Percentiles rank a stretch among this genome's conserved stretches.
These are phyloP conservation scores for Rhodophaea formosa DNA, from an alignment of 2,888 invertebrate genomes.

Conservation along the genomic window DNA sequence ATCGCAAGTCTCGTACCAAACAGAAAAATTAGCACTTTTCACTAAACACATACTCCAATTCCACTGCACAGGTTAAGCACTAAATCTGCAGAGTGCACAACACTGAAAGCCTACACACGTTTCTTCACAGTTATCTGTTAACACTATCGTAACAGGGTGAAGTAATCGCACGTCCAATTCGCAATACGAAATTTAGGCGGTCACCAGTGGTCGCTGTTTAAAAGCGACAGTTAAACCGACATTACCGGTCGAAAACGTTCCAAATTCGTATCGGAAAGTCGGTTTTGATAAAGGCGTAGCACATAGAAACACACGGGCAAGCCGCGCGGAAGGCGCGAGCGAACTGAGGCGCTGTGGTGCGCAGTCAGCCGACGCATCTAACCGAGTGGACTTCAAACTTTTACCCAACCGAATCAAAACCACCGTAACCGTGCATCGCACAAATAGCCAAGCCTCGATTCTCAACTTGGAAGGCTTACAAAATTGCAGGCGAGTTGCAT, in stretches of 20 bases:
- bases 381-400: slow-evolving; percentile 73
- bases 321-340: slow-evolving; percentile 76
- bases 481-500: slow-evolving; percentile 67
- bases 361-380: slow-evolving; percentile 64
- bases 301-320: slow-evolving; percentile 61
- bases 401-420: slow-evolving; percentile 66
- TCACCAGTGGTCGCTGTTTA: slow-evolving; percentile 57
- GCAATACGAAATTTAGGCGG: slow-evolving; percentile 70
- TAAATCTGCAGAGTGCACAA: slow-evolving; percentile 60
- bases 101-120: slow-evolving; percentile 69
- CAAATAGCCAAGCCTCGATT: slow-evolving; percentile 33
- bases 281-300: slow-evolving; percentile 32
- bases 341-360: slow-evolving; percentile 65
- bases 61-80: slow-evolving; percentile 70
- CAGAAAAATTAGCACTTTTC: slow-evolving; percentile 67
- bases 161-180: slow-evolving; percentile 68
- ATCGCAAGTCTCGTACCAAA: slow-evolving; percentile 55
- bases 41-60: slow-evolving; percentile 67
- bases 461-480: slow-evolving; percentile 57
- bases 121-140: slow-evolving; percentile 73
- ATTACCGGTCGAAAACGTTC: slow-evolving; percentile 73
- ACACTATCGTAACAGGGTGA: slow-evolving; percentile 65
- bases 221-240: slow-evolving; percentile 70
- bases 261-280: slow-evolving; percentile 65
- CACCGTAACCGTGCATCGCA: slow-evolving; percentile 35